Evolutionary conservation across 2,888 invertebrate genomes (phyloP).

Genomic region (Pandemis cinnamomeana): DNA sequence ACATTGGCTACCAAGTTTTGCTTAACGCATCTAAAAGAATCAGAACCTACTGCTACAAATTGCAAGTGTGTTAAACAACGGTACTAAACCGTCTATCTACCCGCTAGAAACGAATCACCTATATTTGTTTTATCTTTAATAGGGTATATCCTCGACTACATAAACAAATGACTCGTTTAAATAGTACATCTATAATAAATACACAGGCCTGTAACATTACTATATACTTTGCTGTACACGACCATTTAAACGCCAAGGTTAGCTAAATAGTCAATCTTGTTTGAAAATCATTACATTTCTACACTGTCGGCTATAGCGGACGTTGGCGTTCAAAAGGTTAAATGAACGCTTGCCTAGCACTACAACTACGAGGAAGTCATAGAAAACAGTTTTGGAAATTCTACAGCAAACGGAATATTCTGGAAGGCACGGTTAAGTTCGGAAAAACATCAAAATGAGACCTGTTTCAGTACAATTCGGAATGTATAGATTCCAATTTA

Average conservation of each 20-base stretch:
- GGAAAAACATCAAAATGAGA: constrained; percentile 31
- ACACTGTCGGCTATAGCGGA: no score
- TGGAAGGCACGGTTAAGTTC: constrained; percentile 2
- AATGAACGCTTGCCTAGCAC: not conserved
- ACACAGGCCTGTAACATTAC: constrained; percentile 48
- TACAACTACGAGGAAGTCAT: not conserved
- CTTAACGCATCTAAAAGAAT: constrained; percentile 1
- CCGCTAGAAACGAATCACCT: not conserved
- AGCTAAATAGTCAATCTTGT: no score
- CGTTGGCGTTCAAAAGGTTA: no score
- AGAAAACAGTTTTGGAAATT: not conserved
- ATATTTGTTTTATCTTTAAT: not conserved
- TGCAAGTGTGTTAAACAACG: not conserved
- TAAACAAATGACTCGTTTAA: no score
- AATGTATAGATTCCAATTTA: constrained; percentile 53
- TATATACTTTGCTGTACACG: constrained; percentile 56
- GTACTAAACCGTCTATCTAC: not conserved
- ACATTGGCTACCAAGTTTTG: constrained; percentile 5
- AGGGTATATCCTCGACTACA: no score
- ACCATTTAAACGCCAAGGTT: no score
- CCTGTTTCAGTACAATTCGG: constrained; percentile 51
- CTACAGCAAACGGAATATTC: not conserved
- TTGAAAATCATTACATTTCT: no score
- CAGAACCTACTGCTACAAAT: not conserved
- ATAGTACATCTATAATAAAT: constrained; percentile 1